Evolutionary conservation across 2,888 invertebrate species (phyloP), one percentile per base, ranked within the genome.

Genomic region (Hypolimnas misippus): DNA sequence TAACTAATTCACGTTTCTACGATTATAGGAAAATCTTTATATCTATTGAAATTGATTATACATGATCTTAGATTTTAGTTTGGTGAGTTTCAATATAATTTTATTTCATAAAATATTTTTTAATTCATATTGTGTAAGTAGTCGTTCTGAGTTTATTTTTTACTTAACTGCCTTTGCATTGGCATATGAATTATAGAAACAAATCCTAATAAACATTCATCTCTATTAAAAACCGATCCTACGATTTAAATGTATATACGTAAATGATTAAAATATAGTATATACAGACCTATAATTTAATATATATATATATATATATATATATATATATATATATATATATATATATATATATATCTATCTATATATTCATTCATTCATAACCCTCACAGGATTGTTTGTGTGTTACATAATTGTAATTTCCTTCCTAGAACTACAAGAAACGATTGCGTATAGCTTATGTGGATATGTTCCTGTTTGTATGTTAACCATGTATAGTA

Each of bases 401-500:
- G 78, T 74, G 77, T 81, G 81, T 84, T 86, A 74, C 77, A 77
- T 83, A 86, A 87, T 83, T 83, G 77, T 77, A 77, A 78, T 81
- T 82, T 55, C 60, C 46, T 54, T 46, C 56, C 35, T 49, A 29
- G 25, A 49, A 62, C 33, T 44, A 44, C 51, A 57, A 67, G 59
- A 85, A 83, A 82, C 77, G 72, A 76, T 77, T 77, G 76, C 79
- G 74, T 78, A 80, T 66, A 73, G 73, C 70, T 68, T 70, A 62
- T 65, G 70, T 62, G 71, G 75, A 77, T 76, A 74, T 76, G 80
- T 78, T 84, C 84, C 82, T 82, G 83, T 76, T 81, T 78, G 81
- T 81, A 84, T 84, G 84, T 82, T 83, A 82, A 81, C 84, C 76
- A 81, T 84, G 84, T 84, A 88, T 89, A 89, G 83, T 87, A 89